Evolutionary conservation across 2,113 vertebrate genomes (phyloP).

Genomic region (Penelope pileata): DNA sequence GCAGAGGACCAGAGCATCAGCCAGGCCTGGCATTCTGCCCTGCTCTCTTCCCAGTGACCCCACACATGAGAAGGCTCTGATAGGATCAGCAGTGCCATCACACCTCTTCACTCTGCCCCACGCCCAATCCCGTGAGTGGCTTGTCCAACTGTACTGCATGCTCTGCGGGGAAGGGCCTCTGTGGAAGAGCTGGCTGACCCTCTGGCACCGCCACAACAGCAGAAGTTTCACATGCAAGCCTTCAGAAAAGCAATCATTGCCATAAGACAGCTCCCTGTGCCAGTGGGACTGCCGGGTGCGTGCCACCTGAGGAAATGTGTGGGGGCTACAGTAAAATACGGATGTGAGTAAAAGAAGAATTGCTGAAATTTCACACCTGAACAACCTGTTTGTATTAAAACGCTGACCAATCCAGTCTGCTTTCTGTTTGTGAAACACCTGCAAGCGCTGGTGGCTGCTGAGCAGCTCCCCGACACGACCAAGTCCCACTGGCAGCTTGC

Average conservation of each 20-base stretch:
- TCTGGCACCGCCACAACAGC: fast-evolving
- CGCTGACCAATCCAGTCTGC: fast-evolving
- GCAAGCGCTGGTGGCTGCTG: fast-evolving
- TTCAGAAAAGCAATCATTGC: not conserved
- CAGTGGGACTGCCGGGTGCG: fast-evolving
- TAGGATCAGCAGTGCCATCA: not conserved
- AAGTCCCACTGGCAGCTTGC: fast-evolving
- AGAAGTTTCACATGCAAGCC: too few relatives aligned
- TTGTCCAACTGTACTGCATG: fast-evolving
- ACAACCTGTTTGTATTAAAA: not conserved
- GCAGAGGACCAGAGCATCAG: not conserved
- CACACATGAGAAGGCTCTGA: not conserved
- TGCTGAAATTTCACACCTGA: not conserved
- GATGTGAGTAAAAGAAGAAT: not conserved
- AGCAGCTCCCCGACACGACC: not conserved
- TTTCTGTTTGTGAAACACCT: not conserved
- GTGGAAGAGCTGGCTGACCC: fast-evolving
- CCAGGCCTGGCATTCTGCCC: not conserved
- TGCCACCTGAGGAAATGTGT: not conserved
- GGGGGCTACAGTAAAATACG: not conserved
- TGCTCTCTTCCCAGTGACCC: not conserved
- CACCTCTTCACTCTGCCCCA: not conserved
- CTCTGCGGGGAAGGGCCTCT: not conserved
- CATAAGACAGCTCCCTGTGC: fast-evolving
- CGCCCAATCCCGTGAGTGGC: too few relatives aligned